Evolutionary conservation across 2,797 vertebrate species (phyloP).

Genomic region (Myripristis murdjan): DNA sequence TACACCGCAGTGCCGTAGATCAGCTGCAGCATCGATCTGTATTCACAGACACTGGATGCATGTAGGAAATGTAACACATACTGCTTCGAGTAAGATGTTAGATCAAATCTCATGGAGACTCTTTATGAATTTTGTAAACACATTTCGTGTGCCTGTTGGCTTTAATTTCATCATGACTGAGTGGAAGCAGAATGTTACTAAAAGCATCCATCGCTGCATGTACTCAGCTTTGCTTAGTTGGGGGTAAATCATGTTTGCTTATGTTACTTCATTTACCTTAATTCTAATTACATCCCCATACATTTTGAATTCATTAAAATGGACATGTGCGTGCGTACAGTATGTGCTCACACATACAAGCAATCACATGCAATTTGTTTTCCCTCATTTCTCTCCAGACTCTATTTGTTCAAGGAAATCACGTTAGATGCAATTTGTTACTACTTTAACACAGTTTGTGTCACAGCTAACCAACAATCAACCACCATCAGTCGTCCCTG

Average conservation of each 20-base stretch:
- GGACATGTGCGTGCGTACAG: background rate
- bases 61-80: background rate
- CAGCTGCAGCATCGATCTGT: background rate
- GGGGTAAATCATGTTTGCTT: background rate
- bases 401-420: slow-evolving; percentile 48
- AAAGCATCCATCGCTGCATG: background rate
- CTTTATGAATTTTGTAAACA: background rate
- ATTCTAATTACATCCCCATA: background rate
- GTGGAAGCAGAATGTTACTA: background rate
- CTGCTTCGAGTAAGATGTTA: background rate
- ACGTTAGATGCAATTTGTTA: slow-evolving; percentile 23
- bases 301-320: slow-evolving; percentile 1
- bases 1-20: background rate
- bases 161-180: background rate
- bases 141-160: background rate
- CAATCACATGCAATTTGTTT: slow-evolving; percentile 9
- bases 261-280: background rate
- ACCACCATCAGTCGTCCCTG: background rate
- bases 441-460: slow-evolving; percentile 4
- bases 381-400: slow-evolving; percentile 3
- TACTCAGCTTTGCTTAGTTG: background rate
- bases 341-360: background rate
- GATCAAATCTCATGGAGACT: background rate
- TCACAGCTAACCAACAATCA: slow-evolving; percentile 4
- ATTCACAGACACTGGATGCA: background rate